Conservation (phyloP, 2,888 invertebrate species). For the Masnerella sp. region DNA sequence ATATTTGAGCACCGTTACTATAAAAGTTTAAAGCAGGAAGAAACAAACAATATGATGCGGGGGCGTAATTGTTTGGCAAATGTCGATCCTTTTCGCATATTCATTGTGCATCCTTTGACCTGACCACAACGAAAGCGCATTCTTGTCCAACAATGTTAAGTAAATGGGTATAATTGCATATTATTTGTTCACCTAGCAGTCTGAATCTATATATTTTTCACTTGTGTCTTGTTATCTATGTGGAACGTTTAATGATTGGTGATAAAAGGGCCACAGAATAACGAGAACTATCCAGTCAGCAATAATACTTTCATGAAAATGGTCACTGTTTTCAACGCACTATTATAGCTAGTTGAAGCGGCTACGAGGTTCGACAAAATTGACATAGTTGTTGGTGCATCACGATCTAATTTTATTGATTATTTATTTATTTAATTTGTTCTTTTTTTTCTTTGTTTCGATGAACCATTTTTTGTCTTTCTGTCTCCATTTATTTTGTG, state of each 20-base stretch:
- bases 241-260: constrained; percentile 61
- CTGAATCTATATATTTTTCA: too few relatives aligned
- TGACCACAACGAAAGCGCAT: constrained; percentile 74
- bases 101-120: constrained; percentile 77
- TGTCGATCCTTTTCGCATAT: constrained; percentile 74
- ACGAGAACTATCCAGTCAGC: constrained; percentile 69
- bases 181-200: too few relatives aligned
- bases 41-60: too few relatives aligned
- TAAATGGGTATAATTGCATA: too few relatives aligned
- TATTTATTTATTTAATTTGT: background rate
- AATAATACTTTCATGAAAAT: constrained; percentile 65
- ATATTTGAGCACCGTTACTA: too few relatives aligned
- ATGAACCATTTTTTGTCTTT: too few relatives aligned
- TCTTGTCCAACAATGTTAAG: constrained; percentile 63
- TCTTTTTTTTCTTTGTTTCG: too few relatives aligned
- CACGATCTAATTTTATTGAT: constrained; percentile 59
- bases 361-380: constrained; percentile 29
- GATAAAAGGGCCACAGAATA: constrained; percentile 73
- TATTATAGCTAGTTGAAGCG: constrained; percentile 16
- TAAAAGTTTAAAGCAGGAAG: too few relatives aligned
- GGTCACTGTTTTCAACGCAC: constrained; percentile 76
- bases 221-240: too few relatives aligned
- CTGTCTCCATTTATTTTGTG: too few relatives aligned
- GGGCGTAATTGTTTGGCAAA: background rate
- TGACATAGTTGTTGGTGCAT: constrained; percentile 77